These are phyloP conservation scores for Penaeus chinensis DNA, from an alignment of 1,140 invertebrate genomes.

Conservation along the genomic window DNA sequence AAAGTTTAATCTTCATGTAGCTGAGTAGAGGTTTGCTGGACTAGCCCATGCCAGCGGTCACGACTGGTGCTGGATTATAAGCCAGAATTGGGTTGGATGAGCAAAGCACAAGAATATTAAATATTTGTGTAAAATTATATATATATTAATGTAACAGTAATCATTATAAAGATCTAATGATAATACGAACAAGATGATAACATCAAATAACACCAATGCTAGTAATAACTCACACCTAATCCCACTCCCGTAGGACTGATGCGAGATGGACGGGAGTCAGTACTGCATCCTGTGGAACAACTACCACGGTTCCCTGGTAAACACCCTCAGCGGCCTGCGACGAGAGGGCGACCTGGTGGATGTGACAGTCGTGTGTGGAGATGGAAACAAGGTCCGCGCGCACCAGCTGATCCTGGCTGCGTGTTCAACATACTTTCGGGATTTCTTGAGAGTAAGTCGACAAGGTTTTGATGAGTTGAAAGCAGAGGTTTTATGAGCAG, in stretches of 20 bases:
- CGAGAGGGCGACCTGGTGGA: constrained; percentile 58
- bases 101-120: too few relatives aligned
- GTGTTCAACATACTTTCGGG: constrained; percentile 58
- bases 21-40: too few relatives aligned
- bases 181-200: too few relatives aligned
- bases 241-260: not conserved
- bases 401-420: constrained; percentile 61
- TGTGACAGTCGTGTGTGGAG: constrained; percentile 56
- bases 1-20: too few relatives aligned
- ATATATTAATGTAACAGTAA: too few relatives aligned
- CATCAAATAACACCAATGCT: too few relatives aligned
- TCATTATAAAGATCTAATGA: too few relatives aligned
- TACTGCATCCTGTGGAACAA: constrained; percentile 64
- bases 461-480: too few relatives aligned
- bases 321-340: constrained; percentile 51
- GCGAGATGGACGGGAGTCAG: constrained; percentile 50
- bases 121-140: too few relatives aligned
- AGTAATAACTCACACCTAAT: not conserved
- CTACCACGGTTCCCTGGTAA: constrained; percentile 59
- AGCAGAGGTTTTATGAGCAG: not conserved
- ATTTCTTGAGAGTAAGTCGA: constrained; percentile 59
- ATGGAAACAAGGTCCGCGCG: constrained; percentile 56
- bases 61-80: too few relatives aligned
- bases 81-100: too few relatives aligned
- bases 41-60: too few relatives aligned